Evolutionary conservation across 2,113 vertebrate genomes (phyloP).

Genomic region (Sigmodon hispidus): DNA sequence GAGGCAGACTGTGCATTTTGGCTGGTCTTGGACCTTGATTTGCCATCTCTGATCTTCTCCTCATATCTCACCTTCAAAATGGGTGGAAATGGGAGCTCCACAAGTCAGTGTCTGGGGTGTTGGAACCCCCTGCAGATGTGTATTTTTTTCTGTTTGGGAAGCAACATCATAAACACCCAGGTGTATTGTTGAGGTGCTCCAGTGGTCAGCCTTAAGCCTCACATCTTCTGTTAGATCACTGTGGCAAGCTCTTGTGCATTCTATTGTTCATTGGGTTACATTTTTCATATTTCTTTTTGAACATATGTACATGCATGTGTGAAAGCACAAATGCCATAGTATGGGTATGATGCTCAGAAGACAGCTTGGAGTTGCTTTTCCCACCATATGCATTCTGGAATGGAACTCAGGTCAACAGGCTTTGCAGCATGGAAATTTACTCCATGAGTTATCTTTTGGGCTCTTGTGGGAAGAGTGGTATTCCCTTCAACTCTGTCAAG

Average conservation of each 20-base stretch:
- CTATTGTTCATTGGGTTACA: background rate
- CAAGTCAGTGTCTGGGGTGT: background rate
- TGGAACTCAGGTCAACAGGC: background rate
- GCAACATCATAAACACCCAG: background rate
- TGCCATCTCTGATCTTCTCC: background rate
- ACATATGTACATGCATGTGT: no score
- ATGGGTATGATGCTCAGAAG: background rate
- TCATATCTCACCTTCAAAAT: slow-evolving; percentile 16
- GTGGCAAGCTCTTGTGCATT: background rate
- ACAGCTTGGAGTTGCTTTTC: no score
- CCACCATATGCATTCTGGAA: background rate
- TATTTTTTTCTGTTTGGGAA: background rate
- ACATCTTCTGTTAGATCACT: background rate
- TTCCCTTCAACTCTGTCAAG: background rate
- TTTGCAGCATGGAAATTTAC: background rate
- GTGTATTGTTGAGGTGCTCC: background rate
- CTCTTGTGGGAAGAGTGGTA: background rate
- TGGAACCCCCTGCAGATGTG: background rate
- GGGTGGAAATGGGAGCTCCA: background rate
- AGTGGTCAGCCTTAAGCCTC: background rate
- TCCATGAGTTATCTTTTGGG: background rate
- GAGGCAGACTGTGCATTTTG: background rate
- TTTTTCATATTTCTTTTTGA: background rate
- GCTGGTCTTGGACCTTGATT: background rate
- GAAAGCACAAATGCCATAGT: background rate